phyloP scores from a whole-genome alignment of 2,888 invertebrate genomes.

The Lymantria dispar region DNA sequence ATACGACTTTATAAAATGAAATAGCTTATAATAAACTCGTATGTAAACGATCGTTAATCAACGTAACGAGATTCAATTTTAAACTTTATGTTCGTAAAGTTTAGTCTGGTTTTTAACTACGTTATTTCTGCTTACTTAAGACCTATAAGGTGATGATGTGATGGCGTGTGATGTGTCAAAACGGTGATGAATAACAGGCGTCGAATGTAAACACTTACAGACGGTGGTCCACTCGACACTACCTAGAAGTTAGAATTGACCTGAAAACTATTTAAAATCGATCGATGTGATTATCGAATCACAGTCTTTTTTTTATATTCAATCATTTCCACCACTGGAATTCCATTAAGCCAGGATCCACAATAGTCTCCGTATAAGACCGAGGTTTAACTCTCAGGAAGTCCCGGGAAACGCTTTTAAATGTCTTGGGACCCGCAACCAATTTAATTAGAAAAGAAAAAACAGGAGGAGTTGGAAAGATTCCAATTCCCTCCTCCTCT shows the following conservation, averaged over 20 bases:
- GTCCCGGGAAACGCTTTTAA: too few species aligned
- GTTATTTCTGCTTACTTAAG: not conserved
- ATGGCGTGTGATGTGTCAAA: slow-evolving; percentile 67
- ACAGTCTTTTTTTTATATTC: too few species aligned
- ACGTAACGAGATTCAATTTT: slow-evolving; percentile 8
- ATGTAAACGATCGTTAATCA: slow-evolving; percentile 13
- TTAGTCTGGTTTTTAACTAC: slow-evolving; percentile 18
- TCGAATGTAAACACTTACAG: slow-evolving; percentile 67
- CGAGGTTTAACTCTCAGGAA: too few species aligned
- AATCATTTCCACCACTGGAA: too few species aligned
- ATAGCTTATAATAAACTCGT: slow-evolving; percentile 10
- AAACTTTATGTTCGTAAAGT: not conserved
- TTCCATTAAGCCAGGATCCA: too few species aligned
- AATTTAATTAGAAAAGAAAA: too few species aligned
- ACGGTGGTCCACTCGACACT: slow-evolving; percentile 43
- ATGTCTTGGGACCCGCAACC: too few species aligned
- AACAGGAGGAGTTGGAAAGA: too few species aligned
- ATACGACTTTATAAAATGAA: slow-evolving; percentile 22
- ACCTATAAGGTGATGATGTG: slow-evolving; percentile 17
- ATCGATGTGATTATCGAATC: too few species aligned
- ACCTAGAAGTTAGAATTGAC: slow-evolving; percentile 34
- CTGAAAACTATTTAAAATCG: slow-evolving; percentile 28
- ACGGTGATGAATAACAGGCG: slow-evolving; percentile 74
- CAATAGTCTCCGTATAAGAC: too few species aligned
- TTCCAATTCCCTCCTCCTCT: too few species aligned